Conservation (phyloP, 2,888 invertebrate genomes). For the Cerastis leucographa region DNA sequence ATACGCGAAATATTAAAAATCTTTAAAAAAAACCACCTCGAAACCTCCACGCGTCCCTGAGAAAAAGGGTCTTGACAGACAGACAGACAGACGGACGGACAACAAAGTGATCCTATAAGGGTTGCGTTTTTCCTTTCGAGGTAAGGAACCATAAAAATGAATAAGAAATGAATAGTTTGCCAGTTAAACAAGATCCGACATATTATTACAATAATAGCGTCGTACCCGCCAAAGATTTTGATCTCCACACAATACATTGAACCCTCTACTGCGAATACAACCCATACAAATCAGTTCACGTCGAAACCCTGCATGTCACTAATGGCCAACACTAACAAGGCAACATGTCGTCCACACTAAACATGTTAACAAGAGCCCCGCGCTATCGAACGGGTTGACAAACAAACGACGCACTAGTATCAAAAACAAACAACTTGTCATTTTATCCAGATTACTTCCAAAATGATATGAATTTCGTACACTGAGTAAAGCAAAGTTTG, state of each 20-base stretch:
- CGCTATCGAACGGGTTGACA: slow-evolving; percentile 49
- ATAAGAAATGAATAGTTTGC: background rate
- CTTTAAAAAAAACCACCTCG: too few species aligned
- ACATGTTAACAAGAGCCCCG: slow-evolving; percentile 47
- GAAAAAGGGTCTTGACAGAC: too few species aligned
- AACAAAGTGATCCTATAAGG: too few species aligned
- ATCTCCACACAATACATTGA: slow-evolving; percentile 6
- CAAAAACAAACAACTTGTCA: slow-evolving; percentile 40
- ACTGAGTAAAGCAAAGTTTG: background rate
- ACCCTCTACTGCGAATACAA: slow-evolving; percentile 23
- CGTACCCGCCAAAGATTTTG: background rate
- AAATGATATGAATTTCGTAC: slow-evolving; percentile 1
- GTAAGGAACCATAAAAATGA: too few species aligned
- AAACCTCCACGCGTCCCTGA: too few species aligned
- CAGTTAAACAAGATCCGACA: background rate
- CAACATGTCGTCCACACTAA: slow-evolving; percentile 49
- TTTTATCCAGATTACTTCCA: slow-evolving; percentile 47
- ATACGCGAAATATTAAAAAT: background rate
- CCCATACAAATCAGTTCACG: slow-evolving; percentile 47
- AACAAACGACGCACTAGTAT: slow-evolving; percentile 30
- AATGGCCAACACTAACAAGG: slow-evolving; percentile 58
- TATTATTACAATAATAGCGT: background rate
- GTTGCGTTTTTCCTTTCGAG: too few species aligned
- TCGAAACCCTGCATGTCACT: slow-evolving; percentile 47
- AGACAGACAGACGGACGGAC: too few species aligned